These are phyloP conservation scores for Diplazon laetatorius DNA, from an alignment of 2,888 invertebrate genomes.

Conservation along the genomic window DNA sequence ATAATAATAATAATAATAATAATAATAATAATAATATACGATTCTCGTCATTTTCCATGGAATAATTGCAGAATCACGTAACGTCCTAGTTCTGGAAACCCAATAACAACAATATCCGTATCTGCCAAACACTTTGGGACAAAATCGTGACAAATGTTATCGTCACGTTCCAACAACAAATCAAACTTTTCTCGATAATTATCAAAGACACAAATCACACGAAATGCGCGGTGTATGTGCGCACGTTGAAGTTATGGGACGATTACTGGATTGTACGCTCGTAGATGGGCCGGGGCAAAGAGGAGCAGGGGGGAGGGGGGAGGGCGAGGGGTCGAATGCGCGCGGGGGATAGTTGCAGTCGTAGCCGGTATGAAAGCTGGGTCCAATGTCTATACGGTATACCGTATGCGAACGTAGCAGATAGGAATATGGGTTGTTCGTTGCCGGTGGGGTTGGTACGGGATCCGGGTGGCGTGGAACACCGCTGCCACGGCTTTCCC, in stretches of 20 bases:
- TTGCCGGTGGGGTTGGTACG: conserved; percentile 19
- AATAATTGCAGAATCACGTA: no score
- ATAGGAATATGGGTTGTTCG: conserved; percentile 51
- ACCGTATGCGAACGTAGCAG: conserved; percentile 27
- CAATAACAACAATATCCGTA: not conserved
- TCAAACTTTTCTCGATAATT: conserved; percentile 57
- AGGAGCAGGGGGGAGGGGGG: not conserved
- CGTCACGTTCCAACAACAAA: conserved; percentile 56
- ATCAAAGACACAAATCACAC: conserved; percentile 50
- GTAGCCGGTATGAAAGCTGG: not conserved
- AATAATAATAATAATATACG: no score
- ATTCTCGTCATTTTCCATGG: no score
- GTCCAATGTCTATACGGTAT: conserved; percentile 26
- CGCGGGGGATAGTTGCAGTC: not conserved
- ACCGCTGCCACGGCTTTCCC: conserved; percentile 33
- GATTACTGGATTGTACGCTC: conserved; percentile 36
- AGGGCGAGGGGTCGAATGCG: conserved; percentile 12
- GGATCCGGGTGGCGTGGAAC: conserved; percentile 13
- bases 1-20: no score
- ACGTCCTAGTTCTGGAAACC: no score
- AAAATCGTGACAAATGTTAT: conserved; percentile 4
- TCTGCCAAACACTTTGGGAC: conserved; percentile 10
- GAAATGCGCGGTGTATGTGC: conserved; percentile 23
- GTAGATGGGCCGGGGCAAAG: not conserved
- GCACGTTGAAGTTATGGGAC: conserved; percentile 31